Percentiles rank a stretch among this genome's conserved stretches.
Evolutionary conservation across 2,888 invertebrate species (phyloP).

Genomic region (Macropis europaea): DNA sequence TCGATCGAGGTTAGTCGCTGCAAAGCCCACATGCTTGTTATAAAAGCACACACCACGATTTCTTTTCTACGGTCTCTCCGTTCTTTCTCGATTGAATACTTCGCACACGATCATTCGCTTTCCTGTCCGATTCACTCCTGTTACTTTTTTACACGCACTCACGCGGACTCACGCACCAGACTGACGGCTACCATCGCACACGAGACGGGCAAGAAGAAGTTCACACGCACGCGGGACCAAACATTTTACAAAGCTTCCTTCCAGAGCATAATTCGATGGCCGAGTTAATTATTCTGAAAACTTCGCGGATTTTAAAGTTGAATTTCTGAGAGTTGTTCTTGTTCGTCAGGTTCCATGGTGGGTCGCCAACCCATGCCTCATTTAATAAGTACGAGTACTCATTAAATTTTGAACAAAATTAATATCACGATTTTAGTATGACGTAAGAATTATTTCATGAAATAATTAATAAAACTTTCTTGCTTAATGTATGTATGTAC

Average conservation of each 20-base stretch:
- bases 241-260: slow-evolving; percentile 51
- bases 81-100: no score
- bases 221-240: slow-evolving; percentile 54
- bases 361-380: no score
- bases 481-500: no score
- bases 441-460: no score
- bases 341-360: no score
- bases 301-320: no score
- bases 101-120: slow-evolving; percentile 19
- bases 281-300: no score
- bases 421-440: no score
- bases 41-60: slow-evolving; percentile 72
- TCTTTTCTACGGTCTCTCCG: slow-evolving; percentile 62
- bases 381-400: no score
- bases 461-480: no score
- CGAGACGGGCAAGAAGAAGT: slow-evolving; percentile 54
- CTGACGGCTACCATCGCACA: slow-evolving; percentile 58
- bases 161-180: slow-evolving; percentile 53
- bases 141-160: slow-evolving; percentile 52
- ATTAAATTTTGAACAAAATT: no score
- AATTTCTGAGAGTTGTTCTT: no score
- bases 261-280: slow-evolving; percentile 37
- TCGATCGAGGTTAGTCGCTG: slow-evolving; percentile 78
- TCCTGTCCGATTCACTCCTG: slow-evolving; percentile 47
- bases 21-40: slow-evolving; percentile 80